phyloP scores from a whole-genome alignment of 1,140 invertebrate species.

The Yoshiicerus persimilis region DNA sequence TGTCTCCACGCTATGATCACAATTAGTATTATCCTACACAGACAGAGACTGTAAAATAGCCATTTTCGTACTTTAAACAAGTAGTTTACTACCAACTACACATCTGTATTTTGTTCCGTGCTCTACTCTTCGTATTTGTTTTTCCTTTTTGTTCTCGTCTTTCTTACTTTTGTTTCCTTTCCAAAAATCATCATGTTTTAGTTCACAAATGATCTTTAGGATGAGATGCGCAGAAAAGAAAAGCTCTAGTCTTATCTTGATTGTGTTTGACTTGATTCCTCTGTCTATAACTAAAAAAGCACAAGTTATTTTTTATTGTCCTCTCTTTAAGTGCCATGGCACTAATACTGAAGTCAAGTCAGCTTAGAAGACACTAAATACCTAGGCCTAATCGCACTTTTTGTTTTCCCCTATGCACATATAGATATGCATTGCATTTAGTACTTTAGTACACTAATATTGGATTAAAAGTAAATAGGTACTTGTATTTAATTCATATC shows the following conservation, averaged over 20 bases:
- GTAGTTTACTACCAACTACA: background rate
- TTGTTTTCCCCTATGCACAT: background rate
- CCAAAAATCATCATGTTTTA: background rate
- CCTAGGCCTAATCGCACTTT: background rate
- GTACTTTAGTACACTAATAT: background rate
- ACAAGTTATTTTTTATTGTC: background rate
- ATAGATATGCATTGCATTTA: background rate
- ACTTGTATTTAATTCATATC: background rate
- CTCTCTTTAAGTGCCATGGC: background rate
- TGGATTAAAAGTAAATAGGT: too few species aligned
- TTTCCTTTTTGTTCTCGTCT: background rate
- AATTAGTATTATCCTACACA: background rate
- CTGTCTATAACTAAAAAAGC: background rate
- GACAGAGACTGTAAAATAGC: background rate
- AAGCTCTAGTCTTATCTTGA: background rate
- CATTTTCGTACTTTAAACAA: background rate
- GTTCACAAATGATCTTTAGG: background rate
- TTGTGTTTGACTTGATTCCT: background rate
- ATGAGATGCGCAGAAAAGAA: conserved; percentile 3
- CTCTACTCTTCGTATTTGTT: background rate
- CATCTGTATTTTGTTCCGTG: background rate
- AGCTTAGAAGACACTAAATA: too few species aligned
- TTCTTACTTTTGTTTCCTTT: background rate
- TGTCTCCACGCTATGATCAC: background rate
- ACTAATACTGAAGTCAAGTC: background rate